Evolutionary conservation across 2,888 invertebrate species (phyloP).

Genomic region (Lasius platythorax): DNA sequence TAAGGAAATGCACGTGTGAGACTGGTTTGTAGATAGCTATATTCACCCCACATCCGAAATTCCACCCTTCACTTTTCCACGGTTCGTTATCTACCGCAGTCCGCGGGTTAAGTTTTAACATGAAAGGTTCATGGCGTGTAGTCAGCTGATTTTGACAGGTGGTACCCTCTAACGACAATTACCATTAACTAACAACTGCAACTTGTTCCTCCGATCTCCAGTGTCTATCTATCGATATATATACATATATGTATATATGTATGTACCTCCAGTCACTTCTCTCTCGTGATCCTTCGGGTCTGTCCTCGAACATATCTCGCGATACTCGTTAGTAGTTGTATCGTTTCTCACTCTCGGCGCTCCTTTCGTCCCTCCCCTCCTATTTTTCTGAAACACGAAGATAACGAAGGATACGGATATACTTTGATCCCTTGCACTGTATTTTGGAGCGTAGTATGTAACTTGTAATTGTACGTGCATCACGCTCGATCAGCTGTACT

Average conservation of each 20-base stretch:
- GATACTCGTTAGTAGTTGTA: neutral
- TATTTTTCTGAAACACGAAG: neutral
- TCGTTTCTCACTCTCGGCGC: neutral
- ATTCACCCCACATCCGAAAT: neutral
- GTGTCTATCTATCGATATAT: neutral
- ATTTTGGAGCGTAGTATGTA: neutral
- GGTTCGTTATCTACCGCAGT: neutral
- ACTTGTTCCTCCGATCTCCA: neutral
- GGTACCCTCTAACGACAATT: neutral
- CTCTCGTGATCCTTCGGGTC: neutral
- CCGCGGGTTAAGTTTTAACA: neutral
- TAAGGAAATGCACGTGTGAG: neutral
- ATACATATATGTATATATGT: no score
- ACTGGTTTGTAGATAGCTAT: neutral
- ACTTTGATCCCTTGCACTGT: neutral
- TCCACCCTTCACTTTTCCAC: constrained; percentile 32
- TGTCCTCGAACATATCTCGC: neutral
- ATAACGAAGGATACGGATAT: neutral
- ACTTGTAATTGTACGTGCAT: neutral
- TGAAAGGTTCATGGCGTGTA: neutral
- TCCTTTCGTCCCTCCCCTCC: neutral
- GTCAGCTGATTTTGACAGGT: neutral
- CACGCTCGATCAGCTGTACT: neutral
- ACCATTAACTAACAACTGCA: neutral
- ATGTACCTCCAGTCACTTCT: neutral